Evolutionary conservation across 1,140 invertebrate species (phyloP).

Genomic region (Chlorops oryzae): DNA sequence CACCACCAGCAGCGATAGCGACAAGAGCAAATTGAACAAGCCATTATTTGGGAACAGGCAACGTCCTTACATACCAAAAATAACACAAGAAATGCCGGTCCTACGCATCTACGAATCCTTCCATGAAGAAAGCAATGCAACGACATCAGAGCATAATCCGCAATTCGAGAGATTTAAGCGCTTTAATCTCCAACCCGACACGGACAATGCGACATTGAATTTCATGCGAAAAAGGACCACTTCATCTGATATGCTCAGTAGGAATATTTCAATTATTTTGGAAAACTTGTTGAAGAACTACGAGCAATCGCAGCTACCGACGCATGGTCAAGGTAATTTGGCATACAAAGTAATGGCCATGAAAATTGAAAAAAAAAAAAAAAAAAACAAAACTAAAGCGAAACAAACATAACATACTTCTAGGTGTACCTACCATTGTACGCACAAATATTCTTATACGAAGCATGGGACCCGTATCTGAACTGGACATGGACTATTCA

Average conservation of each 20-base stretch:
- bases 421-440: conserved; percentile 80
- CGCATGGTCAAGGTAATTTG: conserved; percentile 66
- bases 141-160: not conserved
- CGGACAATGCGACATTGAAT: not conserved
- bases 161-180: not conserved
- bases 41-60: conserved; percentile 3
- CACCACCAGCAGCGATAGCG: conserved; percentile 3
- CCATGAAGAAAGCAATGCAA: conserved; percentile 7
- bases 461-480: conserved; percentile 92
- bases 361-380: no score
- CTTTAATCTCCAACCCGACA: conserved; percentile 1
- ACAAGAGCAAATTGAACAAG: not conserved
- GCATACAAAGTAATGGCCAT: not conserved
- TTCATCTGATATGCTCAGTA: conserved; percentile 64
- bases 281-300: conserved; percentile 85
- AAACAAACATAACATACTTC: not conserved
- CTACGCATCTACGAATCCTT: conserved; percentile 39
- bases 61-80: conserved; percentile 18
- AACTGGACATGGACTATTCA: conserved; percentile 95
- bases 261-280: conserved; percentile 74
- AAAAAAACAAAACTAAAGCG: no score
- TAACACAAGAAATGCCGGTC: conserved; percentile 29
- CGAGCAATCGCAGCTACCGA: conserved; percentile 82
- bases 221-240: conserved; percentile 49
- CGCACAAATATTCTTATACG: conserved; percentile 87